phyloP scores from a whole-genome alignment of 1,140 invertebrate genomes.

The Drosophila virilis region DNA sequence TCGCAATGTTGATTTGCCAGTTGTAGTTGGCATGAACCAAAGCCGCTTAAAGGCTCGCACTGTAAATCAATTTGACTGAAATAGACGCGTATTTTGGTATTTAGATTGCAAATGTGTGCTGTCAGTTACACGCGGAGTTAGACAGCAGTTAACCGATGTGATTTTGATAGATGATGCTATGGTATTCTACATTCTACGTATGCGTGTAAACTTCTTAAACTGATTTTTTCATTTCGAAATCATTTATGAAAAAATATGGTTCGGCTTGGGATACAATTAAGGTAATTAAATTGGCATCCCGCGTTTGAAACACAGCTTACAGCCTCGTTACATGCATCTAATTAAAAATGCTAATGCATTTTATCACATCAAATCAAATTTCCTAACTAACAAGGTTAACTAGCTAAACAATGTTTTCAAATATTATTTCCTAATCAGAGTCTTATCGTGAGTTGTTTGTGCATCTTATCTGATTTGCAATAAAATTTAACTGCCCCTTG shows the following conservation, averaged over 20 bases:
- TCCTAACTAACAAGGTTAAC: neutral
- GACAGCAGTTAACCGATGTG: neutral
- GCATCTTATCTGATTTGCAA: constrained; percentile 1
- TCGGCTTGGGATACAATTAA: too few species aligned
- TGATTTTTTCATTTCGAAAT: too few species aligned
- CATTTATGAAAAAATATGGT: too few species aligned
- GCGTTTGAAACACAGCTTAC: too few species aligned
- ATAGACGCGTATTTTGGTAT: constrained; percentile 8
- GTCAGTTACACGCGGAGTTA: neutral
- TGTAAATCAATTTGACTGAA: constrained; percentile 30
- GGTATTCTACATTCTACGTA: neutral
- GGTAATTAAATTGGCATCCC: too few species aligned
- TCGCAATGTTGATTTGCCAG: constrained; percentile 35
- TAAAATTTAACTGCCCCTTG: neutral
- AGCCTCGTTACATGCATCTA: too few species aligned
- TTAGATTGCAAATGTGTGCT: constrained; percentile 16
- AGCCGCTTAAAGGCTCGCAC: constrained; percentile 37
- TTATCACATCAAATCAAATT: neutral
- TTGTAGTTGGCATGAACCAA: constrained; percentile 16
- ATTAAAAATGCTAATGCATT: too few species aligned
- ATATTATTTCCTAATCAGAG: neutral
- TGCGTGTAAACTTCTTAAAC: too few species aligned
- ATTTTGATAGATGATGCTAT: neutral
- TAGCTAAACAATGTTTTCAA: neutral
- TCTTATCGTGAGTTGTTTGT: neutral